Conservation (phyloP, 2,888 invertebrate species). For the Trachelus tabidus region DNA sequence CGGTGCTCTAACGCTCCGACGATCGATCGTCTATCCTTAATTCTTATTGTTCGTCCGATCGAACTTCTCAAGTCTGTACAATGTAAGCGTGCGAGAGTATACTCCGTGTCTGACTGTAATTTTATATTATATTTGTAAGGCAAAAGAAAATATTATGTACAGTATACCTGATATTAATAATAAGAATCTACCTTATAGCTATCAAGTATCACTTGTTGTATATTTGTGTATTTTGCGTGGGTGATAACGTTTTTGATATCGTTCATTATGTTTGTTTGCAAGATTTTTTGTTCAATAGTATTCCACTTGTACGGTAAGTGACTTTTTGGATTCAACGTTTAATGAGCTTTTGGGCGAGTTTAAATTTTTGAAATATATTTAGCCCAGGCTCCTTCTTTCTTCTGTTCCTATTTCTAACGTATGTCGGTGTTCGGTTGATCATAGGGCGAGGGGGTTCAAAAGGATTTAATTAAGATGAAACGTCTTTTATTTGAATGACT, state of each 20-base stretch:
- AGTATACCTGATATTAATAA: conserved; percentile 64
- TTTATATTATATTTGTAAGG: conserved; percentile 65
- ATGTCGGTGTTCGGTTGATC: not conserved
- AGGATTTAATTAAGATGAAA: not conserved
- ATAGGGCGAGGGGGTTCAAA: not conserved
- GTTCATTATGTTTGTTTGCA: not conserved
- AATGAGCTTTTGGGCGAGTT: not conserved
- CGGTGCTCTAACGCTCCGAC: not conserved
- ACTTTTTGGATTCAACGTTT: not conserved
- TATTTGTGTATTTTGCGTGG: not conserved
- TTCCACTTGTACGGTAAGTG: not conserved
- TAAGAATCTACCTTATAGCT: conserved; percentile 59
- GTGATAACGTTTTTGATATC: not conserved
- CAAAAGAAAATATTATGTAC: conserved; percentile 62
- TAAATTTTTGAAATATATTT: not conserved
- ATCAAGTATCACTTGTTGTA: not conserved
- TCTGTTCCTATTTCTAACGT: not conserved
- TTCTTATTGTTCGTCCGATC: conserved; percentile 31
- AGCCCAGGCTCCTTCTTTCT: not conserved
- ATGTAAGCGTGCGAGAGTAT: conserved; percentile 41
- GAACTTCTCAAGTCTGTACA: conserved; percentile 37
- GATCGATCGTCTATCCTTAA: not conserved
- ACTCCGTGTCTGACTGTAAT: conserved; percentile 63
- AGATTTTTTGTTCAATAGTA: not conserved
- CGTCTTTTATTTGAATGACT: not conserved